Conservation (phyloP, 2,888 invertebrate genomes). For the Hypselothyrea guttata region DNA sequence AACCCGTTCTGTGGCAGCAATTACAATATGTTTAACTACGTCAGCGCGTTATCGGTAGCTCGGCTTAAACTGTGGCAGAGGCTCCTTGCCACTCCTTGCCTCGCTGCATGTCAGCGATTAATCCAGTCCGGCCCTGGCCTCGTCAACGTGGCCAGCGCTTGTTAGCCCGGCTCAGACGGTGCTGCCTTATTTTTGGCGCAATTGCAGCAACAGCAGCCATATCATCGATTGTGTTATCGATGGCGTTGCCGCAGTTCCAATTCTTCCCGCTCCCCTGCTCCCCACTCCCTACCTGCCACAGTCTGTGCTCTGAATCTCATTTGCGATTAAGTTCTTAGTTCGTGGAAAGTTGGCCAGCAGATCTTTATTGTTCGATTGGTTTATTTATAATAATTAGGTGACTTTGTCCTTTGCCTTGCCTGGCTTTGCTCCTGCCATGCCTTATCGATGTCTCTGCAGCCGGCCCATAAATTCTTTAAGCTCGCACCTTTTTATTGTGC, state of each 20-base stretch:
- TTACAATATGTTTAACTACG: conserved; percentile 82
- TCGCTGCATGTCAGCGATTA: conserved; percentile 81
- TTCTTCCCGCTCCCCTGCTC: background rate
- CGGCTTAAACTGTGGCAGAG: conserved; percentile 1
- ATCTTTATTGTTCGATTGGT: conserved; percentile 81
- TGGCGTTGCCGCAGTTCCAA: conserved; percentile 69
- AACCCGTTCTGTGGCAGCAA: conserved; percentile 73
- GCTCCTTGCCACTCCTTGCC: background rate
- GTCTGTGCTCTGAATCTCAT: conserved; percentile 63
- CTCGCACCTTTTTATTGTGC: conserved; percentile 81
- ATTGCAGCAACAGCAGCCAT: conserved; percentile 49
- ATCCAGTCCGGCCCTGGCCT: conserved; percentile 80
- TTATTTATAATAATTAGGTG: conserved; percentile 82
- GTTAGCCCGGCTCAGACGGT: conserved; percentile 47
- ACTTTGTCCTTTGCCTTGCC: too few relatives aligned
- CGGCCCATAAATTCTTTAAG: conserved; percentile 81
- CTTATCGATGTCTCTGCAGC: conserved; percentile 70
- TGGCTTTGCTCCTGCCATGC: conserved; percentile 9
- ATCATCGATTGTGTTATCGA: conserved; percentile 80
- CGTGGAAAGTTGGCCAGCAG: conserved; percentile 74
- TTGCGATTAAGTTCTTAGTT: conserved; percentile 80
- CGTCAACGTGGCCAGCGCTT: conserved; percentile 75
- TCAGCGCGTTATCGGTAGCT: conserved; percentile 72
- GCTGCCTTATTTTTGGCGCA: conserved; percentile 43
- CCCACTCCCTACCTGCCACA: conserved; percentile 5